Evolutionary conservation across 1,140 invertebrate species (phyloP).

Genomic region (Drosophila bocqueti): DNA sequence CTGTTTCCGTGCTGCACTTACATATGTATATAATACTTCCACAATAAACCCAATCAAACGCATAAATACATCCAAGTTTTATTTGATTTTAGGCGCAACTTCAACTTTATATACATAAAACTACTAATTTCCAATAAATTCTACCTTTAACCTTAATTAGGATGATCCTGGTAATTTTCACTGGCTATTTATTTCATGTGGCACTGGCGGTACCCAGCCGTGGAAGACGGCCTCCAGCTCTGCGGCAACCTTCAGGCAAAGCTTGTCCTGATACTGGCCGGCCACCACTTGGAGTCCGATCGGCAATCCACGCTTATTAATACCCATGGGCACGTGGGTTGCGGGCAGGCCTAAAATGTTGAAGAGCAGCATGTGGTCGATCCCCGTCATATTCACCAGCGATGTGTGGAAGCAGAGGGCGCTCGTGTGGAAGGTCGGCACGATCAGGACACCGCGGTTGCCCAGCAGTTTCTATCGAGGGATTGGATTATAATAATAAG

Average conservation of each 20-base stretch:
- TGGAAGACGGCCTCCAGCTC: slow-evolving; percentile 92
- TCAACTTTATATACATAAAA: slow-evolving; percentile 8
- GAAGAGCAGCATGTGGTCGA: slow-evolving; percentile 89
- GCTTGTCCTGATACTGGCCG: slow-evolving; percentile 89
- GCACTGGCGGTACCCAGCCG: slow-evolving; percentile 88
- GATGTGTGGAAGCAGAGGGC: slow-evolving; percentile 88
- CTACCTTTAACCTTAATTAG: slow-evolving; percentile 54
- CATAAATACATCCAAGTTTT: background rate
- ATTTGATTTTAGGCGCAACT: background rate
- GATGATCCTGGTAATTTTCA: slow-evolving; percentile 1
- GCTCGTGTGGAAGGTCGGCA: slow-evolving; percentile 89
- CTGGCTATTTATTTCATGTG: slow-evolving; percentile 29
- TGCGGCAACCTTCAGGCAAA: slow-evolving; percentile 91
- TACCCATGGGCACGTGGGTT: slow-evolving; percentile 90
- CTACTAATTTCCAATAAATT: slow-evolving; percentile 1
- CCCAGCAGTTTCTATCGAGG: slow-evolving; percentile 86
- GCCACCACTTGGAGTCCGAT: slow-evolving; percentile 91
- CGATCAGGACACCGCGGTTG: slow-evolving; percentile 90
- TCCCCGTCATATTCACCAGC: slow-evolving; percentile 87
- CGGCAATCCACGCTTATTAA: slow-evolving; percentile 88
- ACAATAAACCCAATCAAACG: background rate
- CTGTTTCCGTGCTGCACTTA: no score
- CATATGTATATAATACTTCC: no score
- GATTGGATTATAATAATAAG: background rate
- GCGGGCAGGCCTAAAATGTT: slow-evolving; percentile 92